These are phyloP conservation scores for Aurelia sp. DNA, from an alignment of 30 jellyfish, hydroid and myxozoan genomes.

Conservation along the genomic window DNA sequence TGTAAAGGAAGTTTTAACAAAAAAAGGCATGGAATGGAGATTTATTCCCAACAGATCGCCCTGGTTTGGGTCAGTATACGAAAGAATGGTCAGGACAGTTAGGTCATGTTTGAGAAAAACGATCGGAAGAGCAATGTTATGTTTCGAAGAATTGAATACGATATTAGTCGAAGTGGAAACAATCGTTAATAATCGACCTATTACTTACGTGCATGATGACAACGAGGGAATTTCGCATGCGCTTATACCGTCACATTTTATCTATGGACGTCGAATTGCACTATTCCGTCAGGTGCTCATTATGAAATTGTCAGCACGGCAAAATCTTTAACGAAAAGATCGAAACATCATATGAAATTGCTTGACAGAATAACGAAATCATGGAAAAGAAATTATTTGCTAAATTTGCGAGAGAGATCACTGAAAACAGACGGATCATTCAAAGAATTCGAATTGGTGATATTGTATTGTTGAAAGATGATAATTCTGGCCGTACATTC, in stretches of 20 bases:
- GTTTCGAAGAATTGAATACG: constrained; percentile 32
- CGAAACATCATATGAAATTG: constrained; percentile 27
- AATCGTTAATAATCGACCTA: constrained; percentile 33
- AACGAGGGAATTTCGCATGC: constrained; percentile 45
- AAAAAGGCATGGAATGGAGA: constrained; percentile 19
- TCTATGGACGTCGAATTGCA: constrained; percentile 24
- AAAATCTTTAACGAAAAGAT: constrained; percentile 26
- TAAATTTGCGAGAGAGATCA: no score
- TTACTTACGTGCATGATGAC: constrained; percentile 44
- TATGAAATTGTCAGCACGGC: constrained; percentile 40
- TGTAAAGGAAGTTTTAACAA: background rate
- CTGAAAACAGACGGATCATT: background rate
- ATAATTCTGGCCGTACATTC: constrained; percentile 1
- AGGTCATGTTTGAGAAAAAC: constrained; percentile 34
- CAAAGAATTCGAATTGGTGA: constrained; percentile 10
- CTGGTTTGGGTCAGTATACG: constrained; percentile 6
- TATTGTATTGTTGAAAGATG: constrained; percentile 8
- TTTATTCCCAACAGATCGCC: constrained; percentile 20
- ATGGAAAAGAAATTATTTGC: constrained; percentile 5
- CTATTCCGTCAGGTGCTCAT: constrained; percentile 6
- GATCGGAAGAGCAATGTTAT: constrained; percentile 50
- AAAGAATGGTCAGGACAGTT: constrained; percentile 38
- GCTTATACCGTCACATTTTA: constrained; percentile 41
- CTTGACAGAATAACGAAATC: constrained; percentile 1
- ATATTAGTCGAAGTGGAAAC: constrained; percentile 37